Conservation (phyloP, 1,140 invertebrate species). For the Drosophila lacteicornis region DNA sequence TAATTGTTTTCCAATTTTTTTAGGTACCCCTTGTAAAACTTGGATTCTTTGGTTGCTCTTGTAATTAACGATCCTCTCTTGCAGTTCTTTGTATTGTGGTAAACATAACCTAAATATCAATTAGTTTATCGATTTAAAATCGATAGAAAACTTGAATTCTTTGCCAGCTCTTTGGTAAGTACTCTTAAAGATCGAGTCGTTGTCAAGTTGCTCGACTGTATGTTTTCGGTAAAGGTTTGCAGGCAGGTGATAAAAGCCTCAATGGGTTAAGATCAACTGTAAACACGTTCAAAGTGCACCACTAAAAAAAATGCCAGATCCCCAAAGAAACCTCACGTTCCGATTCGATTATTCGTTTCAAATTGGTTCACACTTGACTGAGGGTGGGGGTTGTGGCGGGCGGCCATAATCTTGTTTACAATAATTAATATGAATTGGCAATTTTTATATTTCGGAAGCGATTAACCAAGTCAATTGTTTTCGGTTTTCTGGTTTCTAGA, state of each 20-base stretch:
- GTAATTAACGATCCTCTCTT: too few relatives aligned
- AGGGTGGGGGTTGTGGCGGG: too few relatives aligned
- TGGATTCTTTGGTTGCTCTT: too few relatives aligned
- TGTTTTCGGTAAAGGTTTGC: conserved; percentile 7
- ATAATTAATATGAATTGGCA: conserved; percentile 1
- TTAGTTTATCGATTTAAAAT: too few relatives aligned
- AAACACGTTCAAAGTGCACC: conserved; percentile 34
- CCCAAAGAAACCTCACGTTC: neutral
- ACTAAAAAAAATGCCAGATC: neutral
- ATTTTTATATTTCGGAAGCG: neutral
- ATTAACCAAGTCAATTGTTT: neutral
- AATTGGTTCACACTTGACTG: conserved; percentile 10
- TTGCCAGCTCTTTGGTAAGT: too few relatives aligned
- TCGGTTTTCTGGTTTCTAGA: neutral
- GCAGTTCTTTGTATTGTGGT: too few relatives aligned
- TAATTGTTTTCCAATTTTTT: too few relatives aligned
- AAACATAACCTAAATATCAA: too few relatives aligned
- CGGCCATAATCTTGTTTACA: neutral
- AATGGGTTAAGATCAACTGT: conserved; percentile 10
- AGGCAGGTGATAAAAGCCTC: conserved; percentile 27
- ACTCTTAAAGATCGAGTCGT: too few relatives aligned
- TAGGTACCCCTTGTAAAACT: too few relatives aligned
- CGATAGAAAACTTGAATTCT: too few relatives aligned
- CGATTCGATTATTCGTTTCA: neutral
- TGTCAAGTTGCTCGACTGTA: neutral